Conservation (phyloP, 2,797 vertebrate species). For the Diceros bicornis region DNA sequence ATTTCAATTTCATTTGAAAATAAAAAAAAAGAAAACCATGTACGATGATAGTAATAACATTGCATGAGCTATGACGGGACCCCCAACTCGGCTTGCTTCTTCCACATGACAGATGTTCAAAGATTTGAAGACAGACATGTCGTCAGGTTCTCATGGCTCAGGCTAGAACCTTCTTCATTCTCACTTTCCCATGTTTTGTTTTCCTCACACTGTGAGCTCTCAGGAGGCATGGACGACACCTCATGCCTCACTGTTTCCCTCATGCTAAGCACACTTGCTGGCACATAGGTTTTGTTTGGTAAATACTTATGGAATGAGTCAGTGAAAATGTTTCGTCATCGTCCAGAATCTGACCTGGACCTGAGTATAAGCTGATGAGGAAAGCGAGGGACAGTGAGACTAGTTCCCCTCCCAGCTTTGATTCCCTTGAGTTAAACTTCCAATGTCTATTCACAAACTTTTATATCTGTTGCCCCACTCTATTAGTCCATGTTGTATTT, state of each 20-base stretch:
- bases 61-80: neutral
- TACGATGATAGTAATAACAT: neutral
- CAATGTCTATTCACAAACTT: conserved; percentile 15
- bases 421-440: neutral
- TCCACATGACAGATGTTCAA: neutral
- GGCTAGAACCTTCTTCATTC: neutral
- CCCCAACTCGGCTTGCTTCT: neutral
- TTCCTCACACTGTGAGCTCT: neutral
- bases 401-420: neutral
- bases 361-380: neutral
- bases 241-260: neutral
- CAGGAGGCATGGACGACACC: neutral
- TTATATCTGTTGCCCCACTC: neutral
- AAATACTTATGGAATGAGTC: neutral
- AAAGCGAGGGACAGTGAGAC: neutral
- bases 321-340: neutral
- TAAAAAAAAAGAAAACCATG: conserved; percentile 30
- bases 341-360: neutral
- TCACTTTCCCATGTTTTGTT: neutral
- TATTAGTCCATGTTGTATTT: neutral
- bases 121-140: neutral
- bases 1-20: conserved; percentile 16
- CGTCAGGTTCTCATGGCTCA: neutral
- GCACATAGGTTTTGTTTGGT: neutral
- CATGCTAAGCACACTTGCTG: neutral